phyloP scores from a whole-genome alignment of 2,888 invertebrate genomes.

The Eueremaeus valkanovi region DNA sequence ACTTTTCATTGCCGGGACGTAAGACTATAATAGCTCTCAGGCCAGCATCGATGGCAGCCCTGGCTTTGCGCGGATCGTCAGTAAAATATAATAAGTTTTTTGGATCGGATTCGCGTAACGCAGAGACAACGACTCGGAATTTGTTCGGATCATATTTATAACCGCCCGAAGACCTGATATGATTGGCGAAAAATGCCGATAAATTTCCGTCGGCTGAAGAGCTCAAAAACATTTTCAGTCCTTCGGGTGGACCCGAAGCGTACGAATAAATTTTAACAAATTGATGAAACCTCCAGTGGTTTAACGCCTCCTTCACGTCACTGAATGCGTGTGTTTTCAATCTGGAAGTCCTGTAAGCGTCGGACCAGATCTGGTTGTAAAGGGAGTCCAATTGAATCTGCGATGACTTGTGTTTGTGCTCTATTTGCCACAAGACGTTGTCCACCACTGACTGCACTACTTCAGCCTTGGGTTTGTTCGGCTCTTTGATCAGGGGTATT shows the following conservation, averaged over 20 bases:
- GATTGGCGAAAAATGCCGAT: conserved; percentile 23
- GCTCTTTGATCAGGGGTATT: conserved; percentile 1
- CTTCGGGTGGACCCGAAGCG: conserved; percentile 11
- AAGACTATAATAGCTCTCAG: conserved; percentile 11
- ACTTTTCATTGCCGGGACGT: background rate
- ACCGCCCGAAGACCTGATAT: conserved; percentile 30
- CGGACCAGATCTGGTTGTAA: background rate
- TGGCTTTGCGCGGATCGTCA: conserved; percentile 13
- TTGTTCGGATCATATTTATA: conserved; percentile 33
- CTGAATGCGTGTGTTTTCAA: conserved; percentile 22
- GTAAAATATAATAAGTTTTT: conserved; percentile 30
- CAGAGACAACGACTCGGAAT: background rate
- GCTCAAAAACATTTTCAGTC: conserved; percentile 27
- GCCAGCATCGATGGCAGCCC: background rate
- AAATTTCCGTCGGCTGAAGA: conserved; percentile 2
- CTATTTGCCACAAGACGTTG: conserved; percentile 28
- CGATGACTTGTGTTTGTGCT: conserved; percentile 6
- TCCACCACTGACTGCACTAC: conserved; percentile 6
- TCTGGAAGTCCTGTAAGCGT: background rate
- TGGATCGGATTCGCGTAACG: conserved; percentile 27
- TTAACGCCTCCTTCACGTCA: conserved; percentile 15
- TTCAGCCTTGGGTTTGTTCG: background rate
- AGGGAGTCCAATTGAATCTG: conserved; percentile 18
- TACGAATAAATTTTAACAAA: conserved; percentile 39
- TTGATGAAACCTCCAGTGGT: conserved; percentile 32